Percentiles rank a stretch among this genome's conserved stretches.
phyloP scores from a whole-genome alignment of 2,797 vertebrate species.

The Thamnophis elegans region DNA sequence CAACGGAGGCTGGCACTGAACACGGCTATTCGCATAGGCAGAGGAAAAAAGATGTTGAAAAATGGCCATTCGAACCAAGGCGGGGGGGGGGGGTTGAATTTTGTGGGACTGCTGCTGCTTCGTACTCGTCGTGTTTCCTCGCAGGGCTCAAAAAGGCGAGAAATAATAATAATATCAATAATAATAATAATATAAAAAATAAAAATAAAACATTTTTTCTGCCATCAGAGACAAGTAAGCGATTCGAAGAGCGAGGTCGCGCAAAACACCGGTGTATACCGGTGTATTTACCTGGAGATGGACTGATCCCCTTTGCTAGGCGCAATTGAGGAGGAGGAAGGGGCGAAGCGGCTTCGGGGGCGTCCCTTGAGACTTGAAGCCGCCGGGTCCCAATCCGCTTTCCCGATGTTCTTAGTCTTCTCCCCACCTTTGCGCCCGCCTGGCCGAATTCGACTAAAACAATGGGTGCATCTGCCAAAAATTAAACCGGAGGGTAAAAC shows the following conservation, averaged over 20 bases:
- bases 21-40: background rate
- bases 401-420: background rate
- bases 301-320: background rate
- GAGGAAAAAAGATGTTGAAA: background rate
- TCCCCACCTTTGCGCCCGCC: background rate
- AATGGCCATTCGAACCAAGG: background rate
- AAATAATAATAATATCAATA: background rate
- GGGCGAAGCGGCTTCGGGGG: background rate
- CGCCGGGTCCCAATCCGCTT: background rate
- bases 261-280: background rate
- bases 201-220: background rate
- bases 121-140: background rate
- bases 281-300: background rate
- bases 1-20: background rate
- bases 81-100: background rate
- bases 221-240: background rate
- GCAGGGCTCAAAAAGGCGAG: background rate
- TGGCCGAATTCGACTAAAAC: background rate
- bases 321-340: background rate
- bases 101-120: background rate
- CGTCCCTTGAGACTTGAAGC: background rate
- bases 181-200: background rate
- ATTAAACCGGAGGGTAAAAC: background rate
- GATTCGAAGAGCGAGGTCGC: background rate
- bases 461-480: background rate